Conservation (phyloP, 1,140 invertebrate species). For the Megalonaias nervosa region DNA sequence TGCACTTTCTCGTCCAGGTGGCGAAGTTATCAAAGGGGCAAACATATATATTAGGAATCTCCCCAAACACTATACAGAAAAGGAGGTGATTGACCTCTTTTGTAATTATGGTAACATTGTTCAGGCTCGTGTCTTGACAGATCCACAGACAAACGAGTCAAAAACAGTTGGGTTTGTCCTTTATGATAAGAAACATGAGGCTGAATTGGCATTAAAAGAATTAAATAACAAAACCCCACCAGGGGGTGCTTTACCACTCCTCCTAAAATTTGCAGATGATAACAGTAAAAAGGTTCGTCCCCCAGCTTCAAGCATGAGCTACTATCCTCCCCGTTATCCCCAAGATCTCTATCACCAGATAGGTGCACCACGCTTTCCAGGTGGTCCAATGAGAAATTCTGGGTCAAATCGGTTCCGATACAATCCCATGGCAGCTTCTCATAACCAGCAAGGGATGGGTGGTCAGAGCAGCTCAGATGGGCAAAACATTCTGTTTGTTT, state of each 20-base stretch:
- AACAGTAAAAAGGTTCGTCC: slow-evolving; percentile 80
- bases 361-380: slow-evolving; percentile 9
- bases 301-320: not conserved
- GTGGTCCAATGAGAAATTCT: slow-evolving; percentile 29
- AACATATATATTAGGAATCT: slow-evolving; percentile 95
- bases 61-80: slow-evolving; percentile 78
- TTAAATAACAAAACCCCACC: slow-evolving; percentile 88
- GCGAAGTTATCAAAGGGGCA: slow-evolving; percentile 93
- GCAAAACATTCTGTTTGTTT: slow-evolving; percentile 69
- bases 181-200: slow-evolving; percentile 74
- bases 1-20: slow-evolving; percentile 91
- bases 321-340: slow-evolving; percentile 26
- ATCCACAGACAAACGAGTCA: slow-evolving; percentile 87
- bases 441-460: slow-evolving; percentile 15
- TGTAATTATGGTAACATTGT: slow-evolving; percentile 89
- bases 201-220: slow-evolving; percentile 87
- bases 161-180: slow-evolving; percentile 92
- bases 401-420: slow-evolving; percentile 33
- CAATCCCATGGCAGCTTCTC: slow-evolving; percentile 38
- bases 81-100: slow-evolving; percentile 87
- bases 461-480: slow-evolving; percentile 8
- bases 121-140: slow-evolving; percentile 89
- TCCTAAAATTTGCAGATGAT: slow-evolving; percentile 91
- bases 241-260: slow-evolving; percentile 84
- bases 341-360: slow-evolving; percentile 16